Evolutionary conservation across 2,797 vertebrate genomes (phyloP), one percentile per base, ranked within the genome.

Genomic region (Smutsia gigantea): DNA sequence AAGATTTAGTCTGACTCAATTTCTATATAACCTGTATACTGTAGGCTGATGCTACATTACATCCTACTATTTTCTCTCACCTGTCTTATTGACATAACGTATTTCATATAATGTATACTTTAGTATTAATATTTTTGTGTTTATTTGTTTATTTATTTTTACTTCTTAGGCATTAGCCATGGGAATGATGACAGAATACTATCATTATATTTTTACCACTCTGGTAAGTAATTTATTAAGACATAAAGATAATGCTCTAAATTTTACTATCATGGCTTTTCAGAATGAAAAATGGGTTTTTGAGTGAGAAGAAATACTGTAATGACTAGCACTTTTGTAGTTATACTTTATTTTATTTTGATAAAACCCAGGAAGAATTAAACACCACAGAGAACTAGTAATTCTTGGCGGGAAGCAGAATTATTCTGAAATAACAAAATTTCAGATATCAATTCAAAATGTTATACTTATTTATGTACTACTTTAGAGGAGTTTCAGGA

Each of bases 101-200:
- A 86, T 83, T 83, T 83, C 37, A 61, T 85, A 66, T 74, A 97
- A 87, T 91, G 25, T 97, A 27, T 82, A 87, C 34, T 88, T 92
- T 96, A 98, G 96, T 97, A 68, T 97, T 97, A 98, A 94, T 97
- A 96, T 63, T 88, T 96, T 96, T 89, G 77, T 87, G 59, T 86
- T 66, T 63, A 63, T 34, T 25, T 85, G 19, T 82, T 63, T 46
- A 46, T 85, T 42, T 57, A 42, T 92, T 87, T 98, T 98, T 97
- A 86, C 97, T 97, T 98, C 95, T 34, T 97, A 99, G 99, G 99
- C 99, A 98, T 99, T 99, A 94, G 99, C 99, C 97, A 99, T 99
- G 99, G 99, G 99, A 97, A 99, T 99, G 99, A 99, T 99, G 99
- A 99, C 99, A 87, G 99, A 99, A 98, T 99, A 99, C 97, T 99